phyloP scores from a whole-genome alignment of 2,888 invertebrate species.

The Drosophila sordidapex region DNA sequence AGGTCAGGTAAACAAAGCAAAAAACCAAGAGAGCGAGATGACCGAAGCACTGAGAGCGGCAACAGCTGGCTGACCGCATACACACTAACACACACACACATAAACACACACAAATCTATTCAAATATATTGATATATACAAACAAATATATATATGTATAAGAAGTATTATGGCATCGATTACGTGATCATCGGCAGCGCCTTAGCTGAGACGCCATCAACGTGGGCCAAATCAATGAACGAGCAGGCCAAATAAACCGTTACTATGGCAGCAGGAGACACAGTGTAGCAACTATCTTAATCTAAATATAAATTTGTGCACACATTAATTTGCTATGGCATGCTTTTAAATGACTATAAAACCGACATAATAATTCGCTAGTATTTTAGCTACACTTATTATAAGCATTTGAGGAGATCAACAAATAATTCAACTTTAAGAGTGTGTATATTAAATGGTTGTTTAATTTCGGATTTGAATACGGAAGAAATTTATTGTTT shows the following conservation, averaged over 20 bases:
- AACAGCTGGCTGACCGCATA: conserved; percentile 64
- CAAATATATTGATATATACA: neutral
- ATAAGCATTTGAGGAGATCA: neutral
- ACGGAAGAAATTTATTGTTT: neutral
- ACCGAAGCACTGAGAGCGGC: conserved; percentile 26
- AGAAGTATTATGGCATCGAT: conserved; percentile 76
- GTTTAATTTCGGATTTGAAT: neutral
- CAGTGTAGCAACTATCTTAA: conserved; percentile 28
- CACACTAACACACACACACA: conserved; percentile 5
- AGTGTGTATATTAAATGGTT: neutral
- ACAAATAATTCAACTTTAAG: neutral
- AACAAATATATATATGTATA: conserved; percentile 18
- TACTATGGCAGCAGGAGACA: conserved; percentile 32
- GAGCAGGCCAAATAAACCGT: conserved; percentile 26
- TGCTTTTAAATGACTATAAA: neutral
- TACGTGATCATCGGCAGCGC: conserved; percentile 68
- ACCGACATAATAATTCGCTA: neutral
- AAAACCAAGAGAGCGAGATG: conserved; percentile 10
- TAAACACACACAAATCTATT: conserved; percentile 1
- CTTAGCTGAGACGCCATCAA: conserved; percentile 69
- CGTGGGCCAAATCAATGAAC: conserved; percentile 64
- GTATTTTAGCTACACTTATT: neutral
- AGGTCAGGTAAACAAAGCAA: conserved; percentile 77
- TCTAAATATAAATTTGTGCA: conserved; percentile 4
- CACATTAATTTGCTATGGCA: neutral